A percentile compares a stretch with the other conserved stretches of the same genome.
Conservation (phyloP, 2,888 invertebrate species). For the Malthinus seriepunctatus region DNA sequence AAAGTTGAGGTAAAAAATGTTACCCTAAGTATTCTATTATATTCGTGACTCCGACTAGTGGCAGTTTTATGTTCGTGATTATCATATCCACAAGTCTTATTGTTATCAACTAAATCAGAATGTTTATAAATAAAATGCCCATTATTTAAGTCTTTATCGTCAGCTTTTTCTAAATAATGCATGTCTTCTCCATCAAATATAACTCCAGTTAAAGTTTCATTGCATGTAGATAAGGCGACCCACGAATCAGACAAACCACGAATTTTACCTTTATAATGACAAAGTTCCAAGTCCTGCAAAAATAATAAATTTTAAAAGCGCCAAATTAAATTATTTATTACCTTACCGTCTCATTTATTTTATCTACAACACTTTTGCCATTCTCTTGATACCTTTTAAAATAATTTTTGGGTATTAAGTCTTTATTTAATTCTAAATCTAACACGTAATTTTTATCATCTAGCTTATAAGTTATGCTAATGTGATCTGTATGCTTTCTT, state of each 20-base stretch:
- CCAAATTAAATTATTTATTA: slow-evolving; percentile 9
- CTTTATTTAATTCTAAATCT: slow-evolving; percentile 73
- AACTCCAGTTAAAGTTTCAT: slow-evolving; percentile 68
- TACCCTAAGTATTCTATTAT: slow-evolving; percentile 69
- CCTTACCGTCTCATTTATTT: slow-evolving; percentile 61
- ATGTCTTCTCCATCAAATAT: slow-evolving; percentile 77
- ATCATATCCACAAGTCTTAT: slow-evolving; percentile 63
- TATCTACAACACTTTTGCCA: slow-evolving; percentile 60
- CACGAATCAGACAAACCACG: slow-evolving; percentile 71
- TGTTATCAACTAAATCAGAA: slow-evolving; percentile 61
- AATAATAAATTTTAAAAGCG: background rate
- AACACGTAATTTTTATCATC: slow-evolving; percentile 68
- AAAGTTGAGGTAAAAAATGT: slow-evolving; percentile 40
- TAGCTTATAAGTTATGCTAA: slow-evolving; percentile 68
- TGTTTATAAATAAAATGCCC: slow-evolving; percentile 70
- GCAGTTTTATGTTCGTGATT: slow-evolving; percentile 16
- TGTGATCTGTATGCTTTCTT: slow-evolving; percentile 56
- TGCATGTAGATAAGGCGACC: slow-evolving; percentile 84
- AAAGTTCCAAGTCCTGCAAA: slow-evolving; percentile 68
- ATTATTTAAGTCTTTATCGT: slow-evolving; percentile 34
- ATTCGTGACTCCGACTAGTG: slow-evolving; percentile 51
- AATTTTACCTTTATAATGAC: slow-evolving; percentile 79
- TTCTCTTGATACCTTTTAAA: slow-evolving; percentile 63
- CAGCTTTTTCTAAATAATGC: slow-evolving; percentile 68
- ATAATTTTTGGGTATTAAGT: slow-evolving; percentile 71